phyloP scores from a whole-genome alignment of 1,140 invertebrate species.

The Eciton burchellii region DNA sequence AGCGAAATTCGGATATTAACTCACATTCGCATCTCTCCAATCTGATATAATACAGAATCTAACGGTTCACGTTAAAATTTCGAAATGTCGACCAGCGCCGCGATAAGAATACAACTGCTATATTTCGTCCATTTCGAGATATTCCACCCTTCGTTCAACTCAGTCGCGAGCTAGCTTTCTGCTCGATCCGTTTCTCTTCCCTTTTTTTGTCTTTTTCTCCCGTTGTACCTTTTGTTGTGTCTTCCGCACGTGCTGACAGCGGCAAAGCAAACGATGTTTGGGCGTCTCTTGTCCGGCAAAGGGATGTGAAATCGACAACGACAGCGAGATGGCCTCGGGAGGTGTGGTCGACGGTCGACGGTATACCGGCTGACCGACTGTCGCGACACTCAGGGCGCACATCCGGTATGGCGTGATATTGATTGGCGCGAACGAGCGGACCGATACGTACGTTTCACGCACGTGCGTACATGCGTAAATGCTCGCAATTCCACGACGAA shows the following conservation, averaged over 20 bases:
- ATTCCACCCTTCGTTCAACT: background rate
- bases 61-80: background rate
- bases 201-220: background rate
- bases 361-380: constrained; percentile 58
- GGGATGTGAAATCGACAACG: background rate
- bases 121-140: background rate
- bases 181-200: background rate
- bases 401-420: constrained; percentile 70
- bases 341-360: constrained; percentile 72
- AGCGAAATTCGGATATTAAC: background rate
- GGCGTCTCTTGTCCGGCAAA: background rate
- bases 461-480: constrained; percentile 43
- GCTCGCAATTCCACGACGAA: constrained; percentile 1
- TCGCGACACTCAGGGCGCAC: constrained; percentile 43
- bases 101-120: background rate
- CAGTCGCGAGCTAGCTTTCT: constrained; percentile 8
- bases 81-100: background rate
- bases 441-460: constrained; percentile 22
- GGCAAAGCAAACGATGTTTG: background rate
- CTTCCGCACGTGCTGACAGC: background rate
- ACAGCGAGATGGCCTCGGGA: constrained; percentile 18
- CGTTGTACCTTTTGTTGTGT: constrained; percentile 57
- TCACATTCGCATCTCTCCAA: background rate
- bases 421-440: constrained; percentile 65
- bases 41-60: background rate